Evolutionary conservation across 2,888 invertebrate genomes (phyloP), one percentile per base, ranked within the genome.

Genomic region (Scaptodrosophila latifasciaeformis): DNA sequence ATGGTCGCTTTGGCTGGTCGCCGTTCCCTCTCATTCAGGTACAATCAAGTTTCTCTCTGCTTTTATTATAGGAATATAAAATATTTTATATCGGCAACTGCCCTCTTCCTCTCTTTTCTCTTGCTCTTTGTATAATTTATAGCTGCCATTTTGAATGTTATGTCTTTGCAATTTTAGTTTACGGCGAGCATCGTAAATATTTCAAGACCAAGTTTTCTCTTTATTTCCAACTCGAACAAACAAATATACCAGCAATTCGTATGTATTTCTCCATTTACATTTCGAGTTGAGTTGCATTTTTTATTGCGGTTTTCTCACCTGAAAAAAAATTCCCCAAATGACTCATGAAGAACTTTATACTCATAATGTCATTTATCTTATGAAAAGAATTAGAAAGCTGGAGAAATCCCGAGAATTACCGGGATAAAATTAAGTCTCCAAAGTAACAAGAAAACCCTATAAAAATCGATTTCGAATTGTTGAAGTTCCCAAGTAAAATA

Each of bases 31-130:
- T 7, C 24, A 3, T 63, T 53, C 65, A 56, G 65, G 55, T 67
- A 49, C 67, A 78, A 75, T 75, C 69, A 75, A 78, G 74, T 74
- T 76, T 78, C 67, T 59, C n/a, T n/a, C n/a, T 50, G 66, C 54
- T 60, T 72, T 76, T 76, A 67, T 77, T 74, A 66, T 56, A 50
- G 53, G 35, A 30, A 54, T 58, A 70, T 74, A 62, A 70, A 63
- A 70, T 67, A 67, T 74, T 67, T 77, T 74, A 77, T 67, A 56
- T 57, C 49, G 48, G 68, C 67, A 65, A 56, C 67, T 65, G 37
- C 24, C 34, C 37, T 29, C 42, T 42, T 35, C 31, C 53, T 21
- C 17, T 42, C 40, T 52, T 44, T 37, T 27, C 34, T 48, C 17
- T 15, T 30, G 21, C 6, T 31, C 29, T 35, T 44, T 31, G 30